These are phyloP conservation scores for Chloroceryle aenea DNA, from an alignment of 2,113 vertebrate species.

Conservation along the genomic window DNA sequence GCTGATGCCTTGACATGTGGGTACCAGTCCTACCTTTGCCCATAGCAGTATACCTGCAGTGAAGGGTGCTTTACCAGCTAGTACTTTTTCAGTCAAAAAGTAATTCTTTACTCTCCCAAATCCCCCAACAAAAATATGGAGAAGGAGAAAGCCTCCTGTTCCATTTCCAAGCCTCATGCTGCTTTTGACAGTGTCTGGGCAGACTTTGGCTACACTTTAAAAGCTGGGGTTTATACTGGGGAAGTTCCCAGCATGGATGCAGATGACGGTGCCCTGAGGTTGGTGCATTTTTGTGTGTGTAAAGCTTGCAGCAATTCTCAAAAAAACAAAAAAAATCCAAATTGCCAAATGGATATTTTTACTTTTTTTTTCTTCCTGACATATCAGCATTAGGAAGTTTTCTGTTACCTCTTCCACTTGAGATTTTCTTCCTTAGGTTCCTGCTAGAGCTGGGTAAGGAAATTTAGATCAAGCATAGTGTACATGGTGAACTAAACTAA, in stretches of 20 bases:
- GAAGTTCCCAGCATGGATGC: not conserved
- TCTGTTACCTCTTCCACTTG: not conserved
- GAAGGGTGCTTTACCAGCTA: not conserved
- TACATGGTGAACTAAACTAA: not conserved
- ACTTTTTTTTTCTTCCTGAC: not conserved
- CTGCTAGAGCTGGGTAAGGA: not conserved
- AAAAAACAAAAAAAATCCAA: not conserved
- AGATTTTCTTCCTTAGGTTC: not conserved
- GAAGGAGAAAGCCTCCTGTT: not conserved
- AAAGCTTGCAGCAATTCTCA: not conserved
- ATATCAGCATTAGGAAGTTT: not conserved
- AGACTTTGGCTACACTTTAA: not conserved
- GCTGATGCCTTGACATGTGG: accelerated
- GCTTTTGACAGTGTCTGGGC: not conserved
- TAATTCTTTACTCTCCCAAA: not conserved
- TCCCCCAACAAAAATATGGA: not conserved
- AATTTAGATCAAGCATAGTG: not conserved
- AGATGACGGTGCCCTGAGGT: not conserved
- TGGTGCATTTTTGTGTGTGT: not conserved
- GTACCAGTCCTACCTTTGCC: accelerated
- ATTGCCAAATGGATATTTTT: not conserved
- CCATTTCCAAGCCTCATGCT: not conserved
- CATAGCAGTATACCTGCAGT: accelerated
- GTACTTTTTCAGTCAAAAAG: not conserved
- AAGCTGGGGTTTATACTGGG: not conserved